A percentile compares a stretch with the other conserved stretches of the same genome.
Evolutionary conservation across 2,797 vertebrate genomes (phyloP).

Genomic region (Denticeps clupeoides): DNA sequence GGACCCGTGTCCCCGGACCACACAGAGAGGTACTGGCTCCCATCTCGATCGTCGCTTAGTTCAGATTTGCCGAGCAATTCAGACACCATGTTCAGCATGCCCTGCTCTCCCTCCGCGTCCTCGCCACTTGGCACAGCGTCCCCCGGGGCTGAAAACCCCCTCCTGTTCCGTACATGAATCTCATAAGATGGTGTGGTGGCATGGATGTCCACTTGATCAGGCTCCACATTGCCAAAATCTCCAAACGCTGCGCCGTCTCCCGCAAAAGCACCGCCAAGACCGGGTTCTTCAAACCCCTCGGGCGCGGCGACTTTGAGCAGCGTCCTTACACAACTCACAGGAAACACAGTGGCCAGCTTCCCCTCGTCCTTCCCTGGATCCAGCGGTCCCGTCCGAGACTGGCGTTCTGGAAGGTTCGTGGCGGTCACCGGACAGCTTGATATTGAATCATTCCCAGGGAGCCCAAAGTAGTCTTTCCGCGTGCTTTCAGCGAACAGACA

Average conservation of each 20-base stretch:
- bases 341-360: conserved; percentile 9
- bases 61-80: conserved; percentile 46
- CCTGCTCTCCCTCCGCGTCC: conserved; percentile 41
- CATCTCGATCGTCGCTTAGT: conserved; percentile 18
- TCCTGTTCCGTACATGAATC: conserved; percentile 37
- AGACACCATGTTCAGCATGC: conserved; percentile 53
- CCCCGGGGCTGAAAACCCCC: background rate
- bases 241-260: background rate
- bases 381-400: background rate
- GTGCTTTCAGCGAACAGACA: conserved; percentile 6
- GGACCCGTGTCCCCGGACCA: conserved; percentile 19
- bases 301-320: conserved; percentile 19
- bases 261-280: background rate
- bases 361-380: conserved; percentile 1
- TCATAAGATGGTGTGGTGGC: conserved; percentile 58
- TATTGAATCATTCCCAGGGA: background rate
- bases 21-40: conserved; percentile 7
- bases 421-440: background rate
- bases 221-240: conserved; percentile 34
- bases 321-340: background rate
- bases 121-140: conserved; percentile 4
- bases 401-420: background rate
- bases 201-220: conserved; percentile 47
- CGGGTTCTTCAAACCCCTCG: conserved; percentile 11
- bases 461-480: background rate